Percentiles rank a stretch among this genome's conserved stretches.
Conservation (phyloP, 2,888 invertebrate species). For the Chymomyza amoena region DNA sequence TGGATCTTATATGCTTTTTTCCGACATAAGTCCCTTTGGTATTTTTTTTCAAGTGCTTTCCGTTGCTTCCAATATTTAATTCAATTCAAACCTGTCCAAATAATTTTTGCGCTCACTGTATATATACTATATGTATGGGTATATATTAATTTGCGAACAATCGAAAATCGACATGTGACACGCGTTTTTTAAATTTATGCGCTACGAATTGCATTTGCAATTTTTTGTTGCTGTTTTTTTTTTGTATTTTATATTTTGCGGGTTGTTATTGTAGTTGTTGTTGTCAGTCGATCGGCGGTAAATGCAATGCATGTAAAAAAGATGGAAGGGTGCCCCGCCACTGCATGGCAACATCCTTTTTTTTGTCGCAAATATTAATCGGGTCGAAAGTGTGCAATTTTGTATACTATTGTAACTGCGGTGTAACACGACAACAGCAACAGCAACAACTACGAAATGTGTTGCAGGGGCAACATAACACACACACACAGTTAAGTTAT, state of each 20-base stretch:
- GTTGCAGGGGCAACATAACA: neutral
- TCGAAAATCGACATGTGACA: slow-evolving; percentile 77
- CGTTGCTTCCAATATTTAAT: no score
- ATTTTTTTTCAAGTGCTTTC: no score
- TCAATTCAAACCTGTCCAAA: no score
- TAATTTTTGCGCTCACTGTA: neutral
- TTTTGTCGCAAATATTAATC: neutral
- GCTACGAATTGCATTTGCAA: slow-evolving; percentile 71
- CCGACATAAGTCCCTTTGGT: no score
- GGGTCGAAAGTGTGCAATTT: neutral
- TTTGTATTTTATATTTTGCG: neutral
- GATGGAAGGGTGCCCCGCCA: neutral
- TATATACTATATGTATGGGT: slow-evolving; percentile 36
- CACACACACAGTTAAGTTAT: neutral
- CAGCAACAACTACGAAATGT: neutral
- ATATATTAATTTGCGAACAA: slow-evolving; percentile 77
- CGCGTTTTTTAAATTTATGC: slow-evolving; percentile 74
- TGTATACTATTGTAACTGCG: neutral
- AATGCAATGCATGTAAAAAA: slow-evolving; percentile 53
- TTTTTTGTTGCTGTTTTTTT: slow-evolving; percentile 30
- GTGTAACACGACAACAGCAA: neutral
- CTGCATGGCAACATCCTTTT: slow-evolving; percentile 1
- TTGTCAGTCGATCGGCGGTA: slow-evolving; percentile 28
- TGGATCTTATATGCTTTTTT: no score
- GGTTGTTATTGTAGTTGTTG: slow-evolving; percentile 8